Evolutionary conservation across 2,113 vertebrate species (phyloP).

Genomic region (Cynocephalus volans): DNA sequence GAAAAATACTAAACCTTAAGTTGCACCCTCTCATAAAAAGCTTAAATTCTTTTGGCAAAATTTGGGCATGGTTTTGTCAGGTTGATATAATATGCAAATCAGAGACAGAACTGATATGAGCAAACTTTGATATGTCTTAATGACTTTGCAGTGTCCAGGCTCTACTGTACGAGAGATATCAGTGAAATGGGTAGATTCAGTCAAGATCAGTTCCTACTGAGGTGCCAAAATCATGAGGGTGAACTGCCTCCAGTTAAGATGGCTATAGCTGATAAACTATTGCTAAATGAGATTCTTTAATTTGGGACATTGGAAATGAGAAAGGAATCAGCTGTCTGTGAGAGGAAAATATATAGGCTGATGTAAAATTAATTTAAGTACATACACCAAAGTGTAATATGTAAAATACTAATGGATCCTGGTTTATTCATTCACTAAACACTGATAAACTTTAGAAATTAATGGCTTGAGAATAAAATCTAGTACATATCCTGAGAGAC

Average conservation of each 20-base stretch:
- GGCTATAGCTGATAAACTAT: too few species aligned
- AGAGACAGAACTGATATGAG: neutral
- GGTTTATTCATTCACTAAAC: neutral
- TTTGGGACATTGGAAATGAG: neutral
- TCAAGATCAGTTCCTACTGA: fast-evolving
- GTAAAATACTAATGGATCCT: neutral
- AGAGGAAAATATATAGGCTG: neutral
- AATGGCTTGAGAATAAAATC: neutral
- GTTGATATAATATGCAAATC: neutral
- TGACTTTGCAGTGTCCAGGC: fast-evolving
- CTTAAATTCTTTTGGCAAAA: slow-evolving; percentile 4
- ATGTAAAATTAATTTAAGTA: neutral
- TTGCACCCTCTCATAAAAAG: neutral
- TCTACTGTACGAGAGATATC: fast-evolving
- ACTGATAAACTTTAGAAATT: neutral
- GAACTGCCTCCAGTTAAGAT: neutral
- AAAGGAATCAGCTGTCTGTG: neutral
- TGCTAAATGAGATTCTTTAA: neutral
- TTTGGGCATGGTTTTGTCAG: neutral
- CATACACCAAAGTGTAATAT: neutral
- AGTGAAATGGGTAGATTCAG: neutral
- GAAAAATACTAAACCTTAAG: slow-evolving; percentile 15
- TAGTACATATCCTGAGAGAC: too few species aligned
- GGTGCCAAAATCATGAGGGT: neutral
- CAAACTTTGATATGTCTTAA: neutral